Conservation (phyloP, 2,113 vertebrate genomes). For the Hystrix brachyura region DNA sequence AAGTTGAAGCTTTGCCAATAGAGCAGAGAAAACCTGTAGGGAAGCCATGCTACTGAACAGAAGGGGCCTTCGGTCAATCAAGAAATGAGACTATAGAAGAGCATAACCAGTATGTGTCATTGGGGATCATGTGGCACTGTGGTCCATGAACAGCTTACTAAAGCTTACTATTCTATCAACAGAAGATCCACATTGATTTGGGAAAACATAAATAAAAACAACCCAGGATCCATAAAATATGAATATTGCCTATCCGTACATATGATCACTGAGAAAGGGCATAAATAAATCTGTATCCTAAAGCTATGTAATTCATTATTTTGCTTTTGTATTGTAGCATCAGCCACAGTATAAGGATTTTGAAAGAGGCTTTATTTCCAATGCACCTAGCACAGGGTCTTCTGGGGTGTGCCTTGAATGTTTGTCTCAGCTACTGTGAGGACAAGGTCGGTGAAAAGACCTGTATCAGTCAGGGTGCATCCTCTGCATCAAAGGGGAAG, state of each 20-base stretch:
- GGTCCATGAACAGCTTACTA: neutral
- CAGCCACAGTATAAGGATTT: neutral
- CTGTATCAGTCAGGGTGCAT: accelerated
- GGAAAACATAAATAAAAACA: neutral
- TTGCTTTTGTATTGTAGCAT: neutral
- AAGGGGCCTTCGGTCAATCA: neutral
- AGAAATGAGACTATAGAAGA: neutral
- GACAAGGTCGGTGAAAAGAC: neutral
- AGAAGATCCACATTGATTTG: neutral
- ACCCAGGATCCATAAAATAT: neutral
- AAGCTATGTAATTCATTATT: neutral
- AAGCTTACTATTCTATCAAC: neutral
- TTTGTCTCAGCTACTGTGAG: neutral
- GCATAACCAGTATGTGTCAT: neutral
- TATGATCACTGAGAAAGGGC: neutral
- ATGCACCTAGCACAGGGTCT: neutral
- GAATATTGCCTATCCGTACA: neutral
- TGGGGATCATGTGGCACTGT: neutral
- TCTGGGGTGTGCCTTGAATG: too few species aligned
- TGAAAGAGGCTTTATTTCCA: neutral
- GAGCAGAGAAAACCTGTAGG: neutral
- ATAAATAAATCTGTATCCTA: neutral
- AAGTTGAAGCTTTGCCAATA: neutral
- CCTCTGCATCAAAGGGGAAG: too few species aligned
- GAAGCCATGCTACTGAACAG: neutral